These are phyloP conservation scores for Pantala flavescens DNA, from an alignment of 1,140 invertebrate genomes.

Conservation along the genomic window DNA sequence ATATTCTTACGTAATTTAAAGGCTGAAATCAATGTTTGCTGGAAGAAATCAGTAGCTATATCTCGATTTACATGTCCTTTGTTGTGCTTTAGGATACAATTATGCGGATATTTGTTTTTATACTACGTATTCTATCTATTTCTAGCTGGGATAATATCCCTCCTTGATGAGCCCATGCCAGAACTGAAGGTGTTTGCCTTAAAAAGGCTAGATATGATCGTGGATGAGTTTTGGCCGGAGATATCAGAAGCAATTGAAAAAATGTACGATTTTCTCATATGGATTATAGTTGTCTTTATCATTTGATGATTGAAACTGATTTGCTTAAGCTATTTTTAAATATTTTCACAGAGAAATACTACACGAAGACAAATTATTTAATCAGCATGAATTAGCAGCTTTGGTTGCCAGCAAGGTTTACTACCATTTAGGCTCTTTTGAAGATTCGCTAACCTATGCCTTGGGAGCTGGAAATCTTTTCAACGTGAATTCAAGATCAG, in stretches of 20 bases:
- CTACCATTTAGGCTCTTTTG: slow-evolving; percentile 93
- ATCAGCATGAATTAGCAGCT: slow-evolving; percentile 83
- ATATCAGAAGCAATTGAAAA: slow-evolving; percentile 96
- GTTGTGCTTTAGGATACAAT: neutral
- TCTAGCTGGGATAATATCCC: slow-evolving; percentile 85
- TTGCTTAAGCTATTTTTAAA: neutral
- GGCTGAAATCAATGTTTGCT: neutral
- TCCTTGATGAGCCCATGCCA: slow-evolving; percentile 84
- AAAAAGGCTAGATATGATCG: slow-evolving; percentile 83
- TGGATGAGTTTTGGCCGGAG: slow-evolving; percentile 97
- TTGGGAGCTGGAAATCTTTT: slow-evolving; percentile 86
- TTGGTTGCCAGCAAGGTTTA: slow-evolving; percentile 98
- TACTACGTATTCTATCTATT: slow-evolving; percentile 27
- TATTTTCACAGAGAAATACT: slow-evolving; percentile 67
- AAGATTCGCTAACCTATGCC: slow-evolving; percentile 90
- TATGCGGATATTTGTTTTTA: neutral
- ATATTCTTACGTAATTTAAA: neutral
- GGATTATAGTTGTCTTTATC: neutral
- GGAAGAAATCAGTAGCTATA: neutral
- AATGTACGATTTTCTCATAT: slow-evolving; percentile 51
- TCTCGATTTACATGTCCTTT: neutral
- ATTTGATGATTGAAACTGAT: neutral
- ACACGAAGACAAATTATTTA: slow-evolving; percentile 83
- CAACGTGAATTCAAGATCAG: slow-evolving; percentile 82
- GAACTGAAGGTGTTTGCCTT: slow-evolving; percentile 89